A percentile compares a stretch with the other conserved stretches of the same genome.
Evolutionary conservation across 2,797 vertebrate species (phyloP).

Genomic region (Orientallactaga sibirica): DNA sequence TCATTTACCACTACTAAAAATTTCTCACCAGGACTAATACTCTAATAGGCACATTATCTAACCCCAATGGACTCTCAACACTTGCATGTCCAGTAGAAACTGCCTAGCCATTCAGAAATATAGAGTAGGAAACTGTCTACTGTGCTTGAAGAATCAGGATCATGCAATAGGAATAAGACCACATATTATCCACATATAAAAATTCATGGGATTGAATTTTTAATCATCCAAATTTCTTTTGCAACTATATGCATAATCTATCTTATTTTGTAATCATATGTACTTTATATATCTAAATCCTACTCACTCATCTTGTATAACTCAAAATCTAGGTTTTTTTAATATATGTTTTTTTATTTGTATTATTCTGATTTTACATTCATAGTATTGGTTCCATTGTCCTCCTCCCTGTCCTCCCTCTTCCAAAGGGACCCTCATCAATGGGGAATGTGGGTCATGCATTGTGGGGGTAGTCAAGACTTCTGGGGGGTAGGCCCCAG

Average conservation of each 20-base stretch:
- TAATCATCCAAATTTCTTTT: slow-evolving; percentile 11
- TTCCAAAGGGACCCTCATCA: no score
- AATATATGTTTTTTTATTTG: no score
- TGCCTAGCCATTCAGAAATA: neutral
- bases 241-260: neutral
- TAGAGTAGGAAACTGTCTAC: neutral
- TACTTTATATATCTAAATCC: neutral
- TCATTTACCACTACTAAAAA: neutral
- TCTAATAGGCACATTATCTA: neutral
- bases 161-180: neutral
- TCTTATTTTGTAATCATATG: neutral
- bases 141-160: neutral
- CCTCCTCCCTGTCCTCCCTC: no score
- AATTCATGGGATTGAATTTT: neutral
- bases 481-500: no score
- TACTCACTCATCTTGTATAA: neutral
- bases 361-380: no score
- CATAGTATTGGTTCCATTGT: no score
- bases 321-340: neutral
- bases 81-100: neutral
- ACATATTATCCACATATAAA: neutral
- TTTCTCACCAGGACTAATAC: neutral
- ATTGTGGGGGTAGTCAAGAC: no score
- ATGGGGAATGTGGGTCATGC: no score
- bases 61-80: neutral